Percentiles rank a stretch among this genome's conserved stretches.
These are phyloP conservation scores for Catharus fuscescens DNA, from an alignment of 2,113 vertebrate genomes.

Conservation along the genomic window DNA sequence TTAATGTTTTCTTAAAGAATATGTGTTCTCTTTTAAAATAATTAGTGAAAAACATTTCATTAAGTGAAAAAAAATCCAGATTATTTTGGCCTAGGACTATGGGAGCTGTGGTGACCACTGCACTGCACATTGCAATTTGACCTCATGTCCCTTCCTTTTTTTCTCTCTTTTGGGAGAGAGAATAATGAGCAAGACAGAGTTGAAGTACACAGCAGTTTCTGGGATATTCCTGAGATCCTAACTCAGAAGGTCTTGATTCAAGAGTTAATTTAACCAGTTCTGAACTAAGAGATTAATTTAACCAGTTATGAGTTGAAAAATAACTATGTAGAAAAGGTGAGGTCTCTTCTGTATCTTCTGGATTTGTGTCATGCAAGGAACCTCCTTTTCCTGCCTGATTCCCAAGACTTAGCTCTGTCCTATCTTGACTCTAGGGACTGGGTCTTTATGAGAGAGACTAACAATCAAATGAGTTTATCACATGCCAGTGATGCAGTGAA, in stretches of 20 bases:
- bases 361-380: background rate
- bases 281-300: background rate
- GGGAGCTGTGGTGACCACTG: background rate
- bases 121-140: background rate
- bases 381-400: background rate
- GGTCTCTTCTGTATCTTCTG: background rate
- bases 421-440: background rate
- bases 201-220: background rate
- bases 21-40: background rate
- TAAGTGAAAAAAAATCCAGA: background rate
- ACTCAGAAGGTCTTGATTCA: background rate
- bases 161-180: background rate
- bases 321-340: background rate
- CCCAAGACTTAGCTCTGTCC: background rate
- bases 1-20: background rate
- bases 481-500: background rate
- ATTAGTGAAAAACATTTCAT: background rate
- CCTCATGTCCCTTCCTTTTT: background rate
- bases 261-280: background rate
- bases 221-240: background rate
- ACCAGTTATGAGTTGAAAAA: background rate
- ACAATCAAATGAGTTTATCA: slow-evolving; percentile 22
- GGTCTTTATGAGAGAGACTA: background rate
- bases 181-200: background rate
- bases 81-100: background rate